Evolutionary conservation across 2,797 vertebrate genomes (phyloP).

Genomic region (Tachyglossus aculeatus): DNA sequence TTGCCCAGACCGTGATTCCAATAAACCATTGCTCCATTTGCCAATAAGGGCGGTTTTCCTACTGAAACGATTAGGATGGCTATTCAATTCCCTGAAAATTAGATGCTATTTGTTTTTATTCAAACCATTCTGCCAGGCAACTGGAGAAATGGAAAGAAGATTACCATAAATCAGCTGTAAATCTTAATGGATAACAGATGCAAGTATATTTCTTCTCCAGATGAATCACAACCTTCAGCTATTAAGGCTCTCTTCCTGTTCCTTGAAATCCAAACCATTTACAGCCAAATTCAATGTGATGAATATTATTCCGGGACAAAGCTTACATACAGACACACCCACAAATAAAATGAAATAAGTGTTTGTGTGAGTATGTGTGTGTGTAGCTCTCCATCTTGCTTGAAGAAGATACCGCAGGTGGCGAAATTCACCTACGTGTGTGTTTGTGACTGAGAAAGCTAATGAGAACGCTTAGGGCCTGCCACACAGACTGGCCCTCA

Average conservation of each 20-base stretch:
- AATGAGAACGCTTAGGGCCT: no score
- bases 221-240: neutral
- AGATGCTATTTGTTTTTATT: slow-evolving; percentile 28
- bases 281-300: neutral
- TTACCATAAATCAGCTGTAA: slow-evolving; percentile 50
- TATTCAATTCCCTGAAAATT: neutral
- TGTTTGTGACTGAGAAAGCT: no score
- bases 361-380: no score
- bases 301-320: neutral
- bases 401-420: no score
- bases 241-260: neutral
- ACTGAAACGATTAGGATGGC: neutral
- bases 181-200: slow-evolving; percentile 13
- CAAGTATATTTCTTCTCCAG: slow-evolving; percentile 1
- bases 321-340: no score
- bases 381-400: no score
- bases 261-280: slow-evolving; percentile 21
- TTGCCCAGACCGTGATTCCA: neutral
- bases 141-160: neutral
- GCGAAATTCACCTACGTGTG: no score
- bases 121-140: slow-evolving; percentile 1
- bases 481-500: no score
- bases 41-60: neutral
- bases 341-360: no score
- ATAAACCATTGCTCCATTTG: neutral